Evolutionary conservation across 2,888 invertebrate genomes (phyloP).

Genomic region (Meloe dianella): DNA sequence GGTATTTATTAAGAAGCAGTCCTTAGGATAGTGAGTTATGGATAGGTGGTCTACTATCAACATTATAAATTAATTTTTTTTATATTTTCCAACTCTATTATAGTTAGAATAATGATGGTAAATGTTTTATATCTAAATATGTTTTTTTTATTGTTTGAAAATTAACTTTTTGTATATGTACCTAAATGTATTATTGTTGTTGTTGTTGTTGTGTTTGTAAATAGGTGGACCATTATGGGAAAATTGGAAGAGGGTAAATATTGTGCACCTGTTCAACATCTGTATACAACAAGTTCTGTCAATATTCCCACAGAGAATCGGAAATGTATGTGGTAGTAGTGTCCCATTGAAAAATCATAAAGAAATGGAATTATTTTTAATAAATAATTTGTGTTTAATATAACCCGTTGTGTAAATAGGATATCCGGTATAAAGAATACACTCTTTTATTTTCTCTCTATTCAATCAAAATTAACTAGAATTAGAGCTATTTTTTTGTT

Average conservation of each 20-base stretch:
- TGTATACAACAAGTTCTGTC: conserved; percentile 32
- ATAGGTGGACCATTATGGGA: conserved; percentile 9
- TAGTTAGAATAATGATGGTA: not conserved
- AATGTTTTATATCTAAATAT: too few relatives aligned
- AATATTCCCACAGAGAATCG: conserved; percentile 29
- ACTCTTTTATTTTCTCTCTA: too few relatives aligned
- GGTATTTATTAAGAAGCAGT: conserved; percentile 37
- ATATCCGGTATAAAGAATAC: not conserved
- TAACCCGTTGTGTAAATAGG: not conserved
- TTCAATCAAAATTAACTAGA: too few relatives aligned
- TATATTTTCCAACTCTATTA: not conserved
- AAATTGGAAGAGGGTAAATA: conserved; percentile 8
- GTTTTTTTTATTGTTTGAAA: too few relatives aligned
- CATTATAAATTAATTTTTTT: conserved; percentile 35
- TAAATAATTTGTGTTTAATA: not conserved
- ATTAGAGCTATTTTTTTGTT: too few relatives aligned
- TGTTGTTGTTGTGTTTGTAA: not conserved
- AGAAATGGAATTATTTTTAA: not conserved
- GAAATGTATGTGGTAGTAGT: conserved; percentile 3
- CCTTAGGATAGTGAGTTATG: conserved; percentile 36
- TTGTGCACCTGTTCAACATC: conserved; percentile 32
- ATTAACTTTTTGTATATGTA: too few relatives aligned
- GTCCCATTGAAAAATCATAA: conserved; percentile 9
- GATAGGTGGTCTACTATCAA: conserved; percentile 41
- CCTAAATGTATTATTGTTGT: not conserved